Base-by-base conservation (phyloP, 1,140 invertebrate genomes). In the Trialeurodes vaporariorum region DNA sequence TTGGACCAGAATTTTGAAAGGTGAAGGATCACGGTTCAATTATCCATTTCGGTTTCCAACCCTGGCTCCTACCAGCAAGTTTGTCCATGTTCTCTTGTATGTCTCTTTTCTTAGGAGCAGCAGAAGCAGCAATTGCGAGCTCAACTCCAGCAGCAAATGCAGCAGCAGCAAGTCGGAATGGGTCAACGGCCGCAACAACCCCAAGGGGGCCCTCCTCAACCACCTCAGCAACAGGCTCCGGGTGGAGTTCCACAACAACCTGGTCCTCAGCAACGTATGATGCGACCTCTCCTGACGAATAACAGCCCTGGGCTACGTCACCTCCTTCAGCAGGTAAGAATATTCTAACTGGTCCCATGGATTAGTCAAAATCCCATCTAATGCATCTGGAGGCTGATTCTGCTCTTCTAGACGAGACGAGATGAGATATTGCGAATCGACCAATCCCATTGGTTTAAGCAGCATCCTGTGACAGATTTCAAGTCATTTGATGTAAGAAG, bases 241-340 rank as follows among this genome's bases (percentile, higher is more conserved):
- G 59, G 68, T 58, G 62, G 61, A 59, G 59, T 69, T n/a, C 34
- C 61, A 12, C 76, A 76, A 25, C 72, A 72, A 23, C 64, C 71
- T 49, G 80, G 79, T 68, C 75, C 78, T 70, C 71, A 81, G 25
- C 84, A 85, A 67, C 78, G 85, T 72, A 83, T 88, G 77, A 84
- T 87, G 77, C 79, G 85, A 61, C 85, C 86, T 23, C 81, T 82
- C 23, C 83, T 85, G 73, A 59, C 68, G 21, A 70, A 80, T 0
- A 86, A 84, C 70, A 86, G 85, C 78, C 82, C 85, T n/a, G 86
- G 86, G n/a, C 75, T 88, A 25, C 77, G 86, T 25, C 84, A 87
- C 77, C 77, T 88, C 24, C 78, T 88, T 1, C 86, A 88, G 76
- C 86, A 87, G 76, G 86, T 87, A 78, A 72, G 64, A 62, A 65